Evolutionary conservation across 2,888 invertebrate species (phyloP).

Genomic region (Thumatha senex): DNA sequence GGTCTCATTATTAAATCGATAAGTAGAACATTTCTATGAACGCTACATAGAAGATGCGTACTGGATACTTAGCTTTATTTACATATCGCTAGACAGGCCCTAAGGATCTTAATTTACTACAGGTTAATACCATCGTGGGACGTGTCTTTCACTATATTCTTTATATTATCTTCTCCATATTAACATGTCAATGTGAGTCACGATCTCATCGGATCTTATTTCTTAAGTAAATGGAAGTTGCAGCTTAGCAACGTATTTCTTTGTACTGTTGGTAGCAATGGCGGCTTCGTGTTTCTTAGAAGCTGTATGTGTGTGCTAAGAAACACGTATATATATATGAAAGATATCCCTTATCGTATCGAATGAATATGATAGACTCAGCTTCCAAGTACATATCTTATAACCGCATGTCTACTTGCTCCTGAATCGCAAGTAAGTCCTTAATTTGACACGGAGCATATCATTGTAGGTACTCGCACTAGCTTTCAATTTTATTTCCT

Average conservation of each 20-base stretch:
- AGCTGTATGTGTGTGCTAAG: constrained; percentile 25
- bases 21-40: no score
- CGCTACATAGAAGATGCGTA: no score
- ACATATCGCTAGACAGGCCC: no score
- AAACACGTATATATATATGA: background rate
- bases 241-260: constrained; percentile 41
- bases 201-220: constrained; percentile 41
- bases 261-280: constrained; percentile 21
- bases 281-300: constrained; percentile 12
- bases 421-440: background rate
- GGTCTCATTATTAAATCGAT: no score
- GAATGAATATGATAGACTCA: background rate
- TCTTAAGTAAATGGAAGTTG: constrained; percentile 39
- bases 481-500: no score
- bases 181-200: constrained; percentile 48
- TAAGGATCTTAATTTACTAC: constrained; percentile 3
- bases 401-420: background rate
- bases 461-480: background rate
- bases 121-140: constrained; percentile 4
- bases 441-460: background rate
- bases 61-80: no score
- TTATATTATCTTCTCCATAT: constrained; percentile 26
- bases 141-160: constrained; percentile 2
- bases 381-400: background rate
- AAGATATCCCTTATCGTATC: constrained; percentile 23